Evolutionary conservation across 2,797 vertebrate species (phyloP), one percentile per base, ranked within the genome.

Genomic region (Gambusia yucatana): DNA sequence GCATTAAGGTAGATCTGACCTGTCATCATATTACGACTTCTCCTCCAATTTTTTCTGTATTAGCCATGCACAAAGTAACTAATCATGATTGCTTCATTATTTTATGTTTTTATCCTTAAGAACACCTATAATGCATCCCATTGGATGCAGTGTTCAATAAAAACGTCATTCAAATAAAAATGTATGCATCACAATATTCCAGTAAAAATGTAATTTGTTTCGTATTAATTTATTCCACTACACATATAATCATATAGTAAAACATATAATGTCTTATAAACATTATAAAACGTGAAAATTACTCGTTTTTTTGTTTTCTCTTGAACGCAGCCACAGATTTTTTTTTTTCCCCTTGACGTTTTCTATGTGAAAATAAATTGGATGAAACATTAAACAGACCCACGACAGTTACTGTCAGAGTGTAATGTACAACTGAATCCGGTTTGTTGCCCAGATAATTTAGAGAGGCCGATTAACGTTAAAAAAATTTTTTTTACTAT

Each of bases 1-100:
- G 73, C 73, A 17, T 90, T 89, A 84, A 84, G 71, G 85, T 82
- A 85, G 82, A 88, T 76, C 84, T 81, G 52, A 79, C n/a, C 50
- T 87, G 82, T 87, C 82, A 78, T 84, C 59, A 75, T 61, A 84
- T 82, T 77, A 88, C 69, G 77, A 82, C 78, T 55, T 85, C 25
- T 85, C 44, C 59, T 39, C 63, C 75, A 47, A 73, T 86, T 76
- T 86, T 86, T 82, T 61, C 36, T 55, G 79, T 75, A 88, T 76
- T 82, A 76, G 70, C 55, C 8, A 59, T 73, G 52, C 22, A 73
- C 59, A 73, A 4, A 39, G 59, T 75, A 82, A 78, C 87, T 77
- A 63, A 79, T 87, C 77, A 77, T 65, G 36, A 73, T 55, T 6
- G 14, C n/a, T 69, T 30, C 63, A 52, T 81, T 71, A 22, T 72